A percentile compares a stretch with the other conserved stretches of the same genome.
Evolutionary conservation across 2,888 invertebrate genomes (phyloP).

Genomic region (Orthosia gothica): DNA sequence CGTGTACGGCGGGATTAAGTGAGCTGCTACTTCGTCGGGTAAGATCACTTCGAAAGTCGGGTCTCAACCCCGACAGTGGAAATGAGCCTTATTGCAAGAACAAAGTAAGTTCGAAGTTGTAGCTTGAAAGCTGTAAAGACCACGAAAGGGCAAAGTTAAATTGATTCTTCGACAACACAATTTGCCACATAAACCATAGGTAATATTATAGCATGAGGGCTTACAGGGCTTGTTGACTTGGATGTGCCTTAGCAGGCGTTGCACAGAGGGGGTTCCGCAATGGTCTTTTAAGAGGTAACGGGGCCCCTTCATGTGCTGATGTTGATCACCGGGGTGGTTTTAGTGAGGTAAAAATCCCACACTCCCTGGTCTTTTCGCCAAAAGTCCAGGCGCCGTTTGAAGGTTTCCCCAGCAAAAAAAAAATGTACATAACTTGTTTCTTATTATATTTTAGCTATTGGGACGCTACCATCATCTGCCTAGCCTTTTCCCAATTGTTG

Average conservation of each 20-base stretch:
- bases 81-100: constrained; percentile 2
- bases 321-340: too few relatives aligned
- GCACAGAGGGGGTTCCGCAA: too few relatives aligned
- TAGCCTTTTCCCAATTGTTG: too few relatives aligned
- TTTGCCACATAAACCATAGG: background rate
- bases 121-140: background rate
- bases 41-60: constrained; percentile 6
- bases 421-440: background rate
- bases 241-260: too few relatives aligned
- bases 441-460: background rate
- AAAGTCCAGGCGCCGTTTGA: too few relatives aligned
- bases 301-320: too few relatives aligned
- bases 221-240: background rate
- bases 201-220: background rate
- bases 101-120: constrained; percentile 11
- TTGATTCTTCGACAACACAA: background rate
- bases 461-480: background rate
- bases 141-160: background rate
- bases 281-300: too few relatives aligned
- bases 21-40: background rate
- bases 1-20: constrained; percentile 7
- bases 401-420: too few relatives aligned
- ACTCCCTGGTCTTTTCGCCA: too few relatives aligned
- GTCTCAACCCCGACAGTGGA: background rate
- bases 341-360: too few relatives aligned